phyloP scores from a whole-genome alignment of 2,113 vertebrate genomes.

The Amphiprion percula region DNA sequence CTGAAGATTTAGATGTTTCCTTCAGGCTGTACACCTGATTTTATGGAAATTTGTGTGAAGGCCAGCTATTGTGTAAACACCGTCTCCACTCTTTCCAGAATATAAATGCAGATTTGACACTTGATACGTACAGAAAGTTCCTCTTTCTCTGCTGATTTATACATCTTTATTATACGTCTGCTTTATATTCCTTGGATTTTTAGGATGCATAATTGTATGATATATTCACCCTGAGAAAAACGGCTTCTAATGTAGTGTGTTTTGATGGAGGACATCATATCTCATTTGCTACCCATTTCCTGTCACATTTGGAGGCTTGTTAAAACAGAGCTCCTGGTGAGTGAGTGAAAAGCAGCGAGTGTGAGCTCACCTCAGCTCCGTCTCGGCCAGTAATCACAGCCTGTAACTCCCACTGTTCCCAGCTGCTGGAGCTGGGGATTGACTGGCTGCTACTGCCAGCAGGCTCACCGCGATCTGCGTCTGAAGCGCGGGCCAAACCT shows the following conservation, averaged over 20 bases:
- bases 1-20: conserved; percentile 44
- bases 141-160: conserved; percentile 25
- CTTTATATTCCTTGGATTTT: conserved; percentile 16
- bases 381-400: conserved; percentile 72
- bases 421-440: conserved; percentile 70
- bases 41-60: conserved; percentile 53
- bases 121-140: conserved; percentile 19
- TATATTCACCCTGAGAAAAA: conserved; percentile 33
- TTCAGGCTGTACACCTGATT: conserved; percentile 54
- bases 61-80: conserved; percentile 67
- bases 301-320: conserved; percentile 60
- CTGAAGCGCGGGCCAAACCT: conserved; percentile 78
- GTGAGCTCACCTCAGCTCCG: conserved; percentile 74
- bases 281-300: conserved; percentile 66
- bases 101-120: conserved; percentile 56
- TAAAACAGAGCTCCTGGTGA: conserved; percentile 66
- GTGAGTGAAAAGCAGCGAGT: conserved; percentile 60
- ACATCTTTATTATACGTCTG: conserved; percentile 18
- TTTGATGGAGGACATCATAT: conserved; percentile 58
- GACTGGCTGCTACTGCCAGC: conserved; percentile 57
- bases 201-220: conserved; percentile 1
- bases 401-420: conserved; percentile 77
- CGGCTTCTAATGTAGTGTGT: conserved; percentile 27
- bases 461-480: conserved; percentile 41
- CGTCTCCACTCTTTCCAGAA: conserved; percentile 46